Percentiles rank a stretch among this genome's conserved stretches.
These are phyloP conservation scores for Phalera bucephala DNA, from an alignment of 2,888 invertebrate genomes.

Conservation along the genomic window DNA sequence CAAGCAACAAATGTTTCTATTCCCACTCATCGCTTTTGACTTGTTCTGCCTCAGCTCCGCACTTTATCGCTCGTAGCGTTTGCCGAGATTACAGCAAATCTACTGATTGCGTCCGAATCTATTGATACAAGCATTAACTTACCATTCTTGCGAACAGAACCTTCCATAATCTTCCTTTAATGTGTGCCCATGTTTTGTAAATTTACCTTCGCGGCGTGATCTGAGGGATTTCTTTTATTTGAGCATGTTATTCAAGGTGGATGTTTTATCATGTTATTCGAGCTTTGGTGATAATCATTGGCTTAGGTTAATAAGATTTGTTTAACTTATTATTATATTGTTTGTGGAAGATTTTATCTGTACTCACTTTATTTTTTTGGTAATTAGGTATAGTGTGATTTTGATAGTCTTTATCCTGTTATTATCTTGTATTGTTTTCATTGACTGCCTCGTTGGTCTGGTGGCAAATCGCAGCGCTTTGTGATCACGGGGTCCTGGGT, in stretches of 20 bases:
- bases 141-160: slow-evolving; percentile 31
- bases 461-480: too few species aligned
- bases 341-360: too few species aligned
- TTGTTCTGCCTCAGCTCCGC: slow-evolving; percentile 25
- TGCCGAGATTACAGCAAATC: slow-evolving; percentile 68
- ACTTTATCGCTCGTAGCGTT: slow-evolving; percentile 56
- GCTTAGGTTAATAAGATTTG: neutral
- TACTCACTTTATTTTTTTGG: too few species aligned
- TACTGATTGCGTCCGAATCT: slow-evolving; percentile 57
- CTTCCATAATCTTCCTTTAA: slow-evolving; percentile 57
- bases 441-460: too few species aligned
- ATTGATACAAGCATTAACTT: slow-evolving; percentile 59
- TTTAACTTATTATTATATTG: too few species aligned
- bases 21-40: slow-evolving; percentile 15
- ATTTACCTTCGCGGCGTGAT: slow-evolving; percentile 43
- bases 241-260: slow-evolving; percentile 6
- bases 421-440: too few species aligned
- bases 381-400: too few species aligned
- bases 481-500: too few species aligned
- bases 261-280: neutral
- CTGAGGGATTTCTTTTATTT: slow-evolving; percentile 32
- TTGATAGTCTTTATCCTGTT: too few species aligned
- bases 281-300: neutral
- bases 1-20: too few species aligned
- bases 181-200: slow-evolving; percentile 60